Conservation (phyloP, 2,113 vertebrate genomes). For the Calypte anna region DNA sequence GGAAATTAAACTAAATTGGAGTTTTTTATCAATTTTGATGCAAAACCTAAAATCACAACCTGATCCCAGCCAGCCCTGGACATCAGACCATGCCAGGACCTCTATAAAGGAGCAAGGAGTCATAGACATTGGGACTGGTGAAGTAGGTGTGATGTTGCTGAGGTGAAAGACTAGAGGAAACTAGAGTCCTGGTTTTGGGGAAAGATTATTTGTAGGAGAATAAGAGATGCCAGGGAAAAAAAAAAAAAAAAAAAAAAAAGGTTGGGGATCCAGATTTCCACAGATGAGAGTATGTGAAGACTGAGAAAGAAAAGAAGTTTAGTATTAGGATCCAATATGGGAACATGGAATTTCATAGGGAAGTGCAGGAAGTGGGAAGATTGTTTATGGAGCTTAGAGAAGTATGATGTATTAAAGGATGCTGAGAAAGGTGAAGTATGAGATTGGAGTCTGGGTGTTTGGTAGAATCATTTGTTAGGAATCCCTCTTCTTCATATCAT, state of each 20-base stretch:
- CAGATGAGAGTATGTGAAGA: not conserved
- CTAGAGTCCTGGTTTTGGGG: not conserved
- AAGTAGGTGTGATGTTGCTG: not conserved
- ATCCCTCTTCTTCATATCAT: not conserved
- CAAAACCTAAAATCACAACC: not conserved
- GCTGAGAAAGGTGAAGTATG: not conserved
- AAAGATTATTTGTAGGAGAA: not conserved
- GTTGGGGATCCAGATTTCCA: not conserved
- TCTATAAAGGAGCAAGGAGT: not conserved
- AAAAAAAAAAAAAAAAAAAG: not conserved
- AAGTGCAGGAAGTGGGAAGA: not conserved
- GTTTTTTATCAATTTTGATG: not conserved
- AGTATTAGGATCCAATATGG: not conserved
- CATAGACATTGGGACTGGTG: not conserved
- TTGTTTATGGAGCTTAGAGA: not conserved
- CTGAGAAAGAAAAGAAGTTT: not conserved
- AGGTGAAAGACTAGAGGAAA: not conserved
- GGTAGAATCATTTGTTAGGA: not conserved
- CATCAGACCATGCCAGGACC: not conserved
- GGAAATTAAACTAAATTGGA: not conserved
- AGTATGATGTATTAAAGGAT: not conserved
- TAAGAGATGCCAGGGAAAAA: not conserved
- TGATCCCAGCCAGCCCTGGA: not conserved
- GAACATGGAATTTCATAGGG: not conserved
- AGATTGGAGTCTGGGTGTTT: not conserved